Evolutionary conservation across 2,888 invertebrate genomes (phyloP), one percentile per base, ranked within the genome.

Genomic region (Pachliopta kotzebuea): DNA sequence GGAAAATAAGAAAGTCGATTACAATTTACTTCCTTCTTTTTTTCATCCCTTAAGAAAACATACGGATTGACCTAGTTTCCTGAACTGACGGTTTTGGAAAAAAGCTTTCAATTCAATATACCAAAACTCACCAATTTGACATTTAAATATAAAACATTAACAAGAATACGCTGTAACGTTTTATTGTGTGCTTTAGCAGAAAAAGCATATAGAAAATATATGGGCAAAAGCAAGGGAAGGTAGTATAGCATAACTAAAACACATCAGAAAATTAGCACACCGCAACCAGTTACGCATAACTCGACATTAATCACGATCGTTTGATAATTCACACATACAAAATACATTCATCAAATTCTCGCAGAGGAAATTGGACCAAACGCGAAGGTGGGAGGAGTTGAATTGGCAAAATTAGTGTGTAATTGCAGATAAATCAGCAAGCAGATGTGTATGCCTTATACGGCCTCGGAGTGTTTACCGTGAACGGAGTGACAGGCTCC

Each of bases 401-500:
- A 64, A 56, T 50, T 57, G 18, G 53, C 57, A n/a, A 18, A 57
- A 57, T n/a, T 26, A n/a, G 31, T 50, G 8, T 4, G 54, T 58
- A 56, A 52, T 65, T 62, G 57, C 50, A 54, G 58, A 58, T 62
- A 58, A 62, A 65, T 65, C 57, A 26, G 56, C 52, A 53, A 61
- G 37, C 57, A 62, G 49, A 65, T 55, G 65, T 37, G 57, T 62
- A 26, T 29, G 21, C 65, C 65, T 31, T 66, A 58, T 62, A 66
- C 53, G 65, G 65, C 49, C 58, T 58, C 58, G 18, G 20, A 49
- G 50, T 55, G 24, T 4, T 26, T 45, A 55, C 56, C 50, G 56
- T 57, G 57, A 26, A 57, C 23, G 18, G 21, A 42, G 62, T 57
- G 68, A 61, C 63, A 64, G 65, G 59, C 65, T 55, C 68, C 68